A percentile compares a stretch with the other conserved stretches of the same genome.
Conservation (phyloP, 2,888 invertebrate genomes). For the Ectemnius continuus region DNA sequence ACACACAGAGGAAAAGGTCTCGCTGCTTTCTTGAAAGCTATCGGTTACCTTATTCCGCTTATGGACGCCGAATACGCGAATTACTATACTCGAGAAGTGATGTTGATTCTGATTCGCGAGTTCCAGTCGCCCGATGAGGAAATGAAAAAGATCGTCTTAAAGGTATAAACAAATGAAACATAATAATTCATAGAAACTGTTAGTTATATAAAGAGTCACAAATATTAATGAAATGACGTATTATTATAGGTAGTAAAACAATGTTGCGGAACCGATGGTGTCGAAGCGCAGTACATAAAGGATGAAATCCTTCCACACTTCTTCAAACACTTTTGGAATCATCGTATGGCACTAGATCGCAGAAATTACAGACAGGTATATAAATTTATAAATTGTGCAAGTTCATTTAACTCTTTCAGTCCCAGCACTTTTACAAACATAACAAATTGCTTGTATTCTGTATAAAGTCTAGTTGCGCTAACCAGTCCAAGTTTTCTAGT, state of each 20-base stretch:
- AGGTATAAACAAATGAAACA: conserved; percentile 80
- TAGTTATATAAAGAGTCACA: background rate
- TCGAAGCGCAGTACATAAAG: conserved; percentile 99
- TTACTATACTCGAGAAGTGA: conserved; percentile 99
- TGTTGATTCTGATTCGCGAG: conserved; percentile 98
- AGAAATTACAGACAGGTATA: conserved; percentile 94
- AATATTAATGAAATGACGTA: background rate
- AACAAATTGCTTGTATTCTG: no score
- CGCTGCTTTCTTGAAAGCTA: conserved; percentile 99
- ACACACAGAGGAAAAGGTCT: conserved; percentile 94
- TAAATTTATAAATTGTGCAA: background rate
- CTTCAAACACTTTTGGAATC: conserved; percentile 99
- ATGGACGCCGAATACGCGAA: conserved; percentile 99
- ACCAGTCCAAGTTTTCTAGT: no score
- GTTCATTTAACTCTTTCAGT: no score
- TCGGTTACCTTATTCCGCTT: conserved; percentile 98
- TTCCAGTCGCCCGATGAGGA: conserved; percentile 99
- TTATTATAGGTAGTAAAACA: conserved; percentile 95
- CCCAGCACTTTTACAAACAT: no score
- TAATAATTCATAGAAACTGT: background rate
- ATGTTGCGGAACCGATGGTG: conserved; percentile 99
- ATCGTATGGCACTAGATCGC: conserved; percentile 98
- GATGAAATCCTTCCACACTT: conserved; percentile 99
- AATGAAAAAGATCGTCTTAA: conserved; percentile 99
- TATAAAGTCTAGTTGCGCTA: no score